A percentile compares a stretch with the other conserved stretches of the same genome.
Evolutionary conservation across 2,888 invertebrate species (phyloP).

Genomic region (Melolontha melolontha): DNA sequence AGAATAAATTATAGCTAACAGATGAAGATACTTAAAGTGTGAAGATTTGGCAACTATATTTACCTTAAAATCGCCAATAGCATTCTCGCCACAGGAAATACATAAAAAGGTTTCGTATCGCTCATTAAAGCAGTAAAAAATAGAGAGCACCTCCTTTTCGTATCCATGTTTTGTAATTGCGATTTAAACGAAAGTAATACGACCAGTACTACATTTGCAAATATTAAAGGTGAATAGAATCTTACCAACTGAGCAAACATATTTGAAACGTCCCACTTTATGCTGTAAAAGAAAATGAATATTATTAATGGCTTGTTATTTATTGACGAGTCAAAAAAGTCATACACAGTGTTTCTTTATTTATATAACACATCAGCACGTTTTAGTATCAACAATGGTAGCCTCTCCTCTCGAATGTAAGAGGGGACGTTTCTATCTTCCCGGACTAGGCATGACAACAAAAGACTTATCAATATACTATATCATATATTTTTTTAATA

Average conservation of each 20-base stretch:
- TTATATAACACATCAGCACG: too few species aligned
- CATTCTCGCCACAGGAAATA: conserved; percentile 68
- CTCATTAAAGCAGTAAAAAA: conserved; percentile 72
- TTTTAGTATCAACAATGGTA: too few species aligned
- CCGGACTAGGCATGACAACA: too few species aligned
- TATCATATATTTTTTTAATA: too few species aligned
- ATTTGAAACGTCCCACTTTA: conserved; percentile 70
- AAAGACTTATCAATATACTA: too few species aligned
- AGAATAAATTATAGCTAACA: background rate
- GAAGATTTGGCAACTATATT: too few species aligned
- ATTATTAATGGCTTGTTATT: too few species aligned
- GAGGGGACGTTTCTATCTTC: too few species aligned
- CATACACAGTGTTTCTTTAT: too few species aligned
- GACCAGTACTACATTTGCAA: conserved; percentile 76
- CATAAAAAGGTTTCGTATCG: conserved; percentile 72
- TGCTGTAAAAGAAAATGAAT: conserved; percentile 26
- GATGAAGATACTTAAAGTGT: too few species aligned
- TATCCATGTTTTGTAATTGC: conserved; percentile 65
- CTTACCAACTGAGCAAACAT: conserved; percentile 75
- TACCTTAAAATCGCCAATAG: conserved; percentile 66
- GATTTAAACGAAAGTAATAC: conserved; percentile 72
- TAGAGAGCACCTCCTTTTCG: conserved; percentile 65
- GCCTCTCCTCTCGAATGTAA: too few species aligned
- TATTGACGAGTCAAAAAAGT: too few species aligned
- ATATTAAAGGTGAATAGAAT: conserved; percentile 74